Percentiles rank a stretch among this genome's conserved stretches.
These are phyloP conservation scores for Gorsachius goisagi DNA, from an alignment of 2,113 vertebrate species.

Conservation along the genomic window DNA sequence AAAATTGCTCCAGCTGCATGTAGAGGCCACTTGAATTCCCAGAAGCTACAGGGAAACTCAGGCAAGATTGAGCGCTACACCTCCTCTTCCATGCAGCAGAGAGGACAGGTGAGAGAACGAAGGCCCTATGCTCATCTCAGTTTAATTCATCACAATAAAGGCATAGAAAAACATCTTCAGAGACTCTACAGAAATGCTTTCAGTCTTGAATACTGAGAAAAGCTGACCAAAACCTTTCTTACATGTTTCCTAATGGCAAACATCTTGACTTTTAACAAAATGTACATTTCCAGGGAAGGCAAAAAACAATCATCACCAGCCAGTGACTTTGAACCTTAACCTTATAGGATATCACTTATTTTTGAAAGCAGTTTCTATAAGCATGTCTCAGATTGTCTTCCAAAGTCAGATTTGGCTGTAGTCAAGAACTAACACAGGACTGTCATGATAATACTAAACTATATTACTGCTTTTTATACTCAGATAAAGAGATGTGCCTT, in stretches of 20 bases:
- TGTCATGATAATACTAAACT: not conserved
- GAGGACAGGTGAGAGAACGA: not conserved
- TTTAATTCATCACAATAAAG: not conserved
- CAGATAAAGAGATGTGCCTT: not conserved
- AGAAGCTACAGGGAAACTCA: not conserved
- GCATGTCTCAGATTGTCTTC: not conserved
- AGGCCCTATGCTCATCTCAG: accelerated
- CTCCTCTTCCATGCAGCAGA: not conserved
- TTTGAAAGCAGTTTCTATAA: not conserved
- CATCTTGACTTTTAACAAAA: not conserved
- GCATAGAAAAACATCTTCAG: not conserved
- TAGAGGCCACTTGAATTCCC: not conserved
- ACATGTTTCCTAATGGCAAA: not conserved
- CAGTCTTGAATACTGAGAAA: not conserved
- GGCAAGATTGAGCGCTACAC: not conserved
- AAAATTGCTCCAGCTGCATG: accelerated
- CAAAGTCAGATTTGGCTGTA: not conserved
- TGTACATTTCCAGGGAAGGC: not conserved
- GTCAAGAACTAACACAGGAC: not conserved
- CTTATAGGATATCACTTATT: not conserved
- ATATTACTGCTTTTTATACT: not conserved
- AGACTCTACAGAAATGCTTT: not conserved
- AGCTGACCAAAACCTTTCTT: not conserved
- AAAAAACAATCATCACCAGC: not conserved
- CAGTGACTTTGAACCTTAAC: not conserved